Evolutionary conservation across 2,888 invertebrate genomes (phyloP).

Genomic region (Agrypnus murinus): DNA sequence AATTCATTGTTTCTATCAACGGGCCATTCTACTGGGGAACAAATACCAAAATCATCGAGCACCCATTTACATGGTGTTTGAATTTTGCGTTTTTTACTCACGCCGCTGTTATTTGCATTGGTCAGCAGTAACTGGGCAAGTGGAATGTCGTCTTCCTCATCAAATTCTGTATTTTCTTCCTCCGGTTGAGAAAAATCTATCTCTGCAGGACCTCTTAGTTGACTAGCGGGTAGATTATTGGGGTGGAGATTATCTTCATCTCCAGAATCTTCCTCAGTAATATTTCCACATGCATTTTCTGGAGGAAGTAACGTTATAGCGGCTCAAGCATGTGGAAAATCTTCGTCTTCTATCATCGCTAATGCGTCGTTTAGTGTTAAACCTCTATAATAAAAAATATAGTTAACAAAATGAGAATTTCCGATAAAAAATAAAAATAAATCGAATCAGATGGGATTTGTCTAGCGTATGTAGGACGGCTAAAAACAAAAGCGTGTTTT

Average conservation of each 20-base stretch:
- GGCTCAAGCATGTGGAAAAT: slow-evolving; percentile 5
- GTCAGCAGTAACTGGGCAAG: slow-evolving; percentile 9
- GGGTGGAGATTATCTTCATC: slow-evolving; percentile 31
- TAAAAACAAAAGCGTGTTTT: too few relatives aligned
- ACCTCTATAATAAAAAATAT: slow-evolving; percentile 9
- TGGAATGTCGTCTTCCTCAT: background rate
- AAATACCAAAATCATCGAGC: background rate
- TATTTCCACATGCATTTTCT: slow-evolving; percentile 32
- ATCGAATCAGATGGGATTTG: too few relatives aligned
- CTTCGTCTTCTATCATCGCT: slow-evolving; percentile 16
- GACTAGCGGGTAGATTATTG: slow-evolving; percentile 33
- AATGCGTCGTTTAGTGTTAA: slow-evolving; percentile 28
- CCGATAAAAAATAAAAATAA: too few relatives aligned
- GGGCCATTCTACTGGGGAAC: background rate
- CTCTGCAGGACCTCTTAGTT: slow-evolving; percentile 33
- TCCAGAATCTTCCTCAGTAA: slow-evolving; percentile 42
- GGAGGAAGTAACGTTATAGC: slow-evolving; percentile 35
- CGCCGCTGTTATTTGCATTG: too few relatives aligned
- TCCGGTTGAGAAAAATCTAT: slow-evolving; percentile 32
- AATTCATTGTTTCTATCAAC: background rate
- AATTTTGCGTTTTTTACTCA: background rate
- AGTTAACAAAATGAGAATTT: too few relatives aligned
- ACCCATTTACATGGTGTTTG: background rate
- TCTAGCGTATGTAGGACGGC: too few relatives aligned
- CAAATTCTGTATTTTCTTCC: background rate